Evolutionary conservation across 2,797 vertebrate species (phyloP), one percentile per base, ranked within the genome.

Genomic region (Cyprinella venusta): DNA sequence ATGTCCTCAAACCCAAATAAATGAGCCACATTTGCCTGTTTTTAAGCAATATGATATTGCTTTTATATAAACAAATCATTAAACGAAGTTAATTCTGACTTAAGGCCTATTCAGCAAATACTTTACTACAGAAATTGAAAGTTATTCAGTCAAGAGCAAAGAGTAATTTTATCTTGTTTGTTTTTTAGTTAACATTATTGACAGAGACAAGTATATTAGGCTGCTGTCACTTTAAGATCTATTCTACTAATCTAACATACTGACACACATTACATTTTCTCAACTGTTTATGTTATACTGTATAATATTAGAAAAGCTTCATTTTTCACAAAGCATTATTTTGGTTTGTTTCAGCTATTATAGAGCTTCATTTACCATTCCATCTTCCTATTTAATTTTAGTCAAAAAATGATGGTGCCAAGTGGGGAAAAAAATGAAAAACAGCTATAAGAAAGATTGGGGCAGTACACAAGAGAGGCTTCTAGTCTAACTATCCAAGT

Each of bases 361-460:
- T 40, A 40, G 38, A 40, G 38, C 30, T 33, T 33, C 30, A 33
- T 33, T 33, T 33, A 33, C 3, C 52, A 83, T 76, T 76, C 64
- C 69, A 82, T 76, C 71, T 78, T 85, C 79, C 71, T 56, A 67
- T 88, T 69, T 81, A 77, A 68, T 81, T 40, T 68, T 50, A 75
- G 74, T 81, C 15, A 71, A 79, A 72, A 72, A 42, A 79, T 16
- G n/a, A 80, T 77, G 65, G 19, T 84, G 69, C 52, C 30, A 75
- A 65, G 21, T 38, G 8, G 33, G 19, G 10, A 19, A 36, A 63
- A 76, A 30, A 69, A 67, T 21, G 24, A 45, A 7, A 69, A 80
- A 63, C 30, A 10, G 56, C 63, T 40, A 13, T 48, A 40, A 70
- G 68, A 54, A 65, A 50, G 36, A 50, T n/a, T 67, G 56, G 69